Percentiles rank a stretch among this genome's conserved stretches.
phyloP scores from a whole-genome alignment of 2,797 vertebrate genomes.

The Leontopithecus rosalia region DNA sequence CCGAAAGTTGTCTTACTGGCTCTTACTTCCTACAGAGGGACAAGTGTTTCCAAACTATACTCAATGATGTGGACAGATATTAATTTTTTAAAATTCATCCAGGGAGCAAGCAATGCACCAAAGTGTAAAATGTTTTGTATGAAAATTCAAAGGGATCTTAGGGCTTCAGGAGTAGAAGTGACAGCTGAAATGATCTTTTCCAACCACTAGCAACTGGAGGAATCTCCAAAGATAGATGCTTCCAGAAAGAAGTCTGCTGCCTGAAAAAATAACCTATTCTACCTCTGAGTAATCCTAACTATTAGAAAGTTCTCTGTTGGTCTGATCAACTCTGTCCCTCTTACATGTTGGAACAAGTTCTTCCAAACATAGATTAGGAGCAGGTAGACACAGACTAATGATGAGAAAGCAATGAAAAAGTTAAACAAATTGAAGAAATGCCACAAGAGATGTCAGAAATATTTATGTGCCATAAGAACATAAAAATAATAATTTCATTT shows the following conservation, averaged over 20 bases:
- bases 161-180: background rate
- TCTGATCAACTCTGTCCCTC: background rate
- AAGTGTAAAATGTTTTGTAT: background rate
- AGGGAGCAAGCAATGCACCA: background rate
- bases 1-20: background rate
- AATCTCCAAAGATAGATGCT: background rate
- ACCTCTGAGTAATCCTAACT: background rate
- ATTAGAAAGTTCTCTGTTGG: background rate
- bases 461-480: background rate
- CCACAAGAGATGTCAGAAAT: background rate
- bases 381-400: background rate
- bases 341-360: background rate
- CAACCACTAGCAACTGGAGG: background rate
- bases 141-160: background rate
- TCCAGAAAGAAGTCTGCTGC: background rate
- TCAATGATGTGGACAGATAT: background rate
- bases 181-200: background rate
- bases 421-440: constrained; percentile 30
- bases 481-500: background rate
- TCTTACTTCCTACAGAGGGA: background rate
- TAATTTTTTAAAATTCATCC: background rate
- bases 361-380: background rate
- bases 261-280: background rate
- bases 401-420: background rate
- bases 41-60: background rate